Evolutionary conservation across 2,113 vertebrate species (phyloP).

Genomic region (Raja brachyura): DNA sequence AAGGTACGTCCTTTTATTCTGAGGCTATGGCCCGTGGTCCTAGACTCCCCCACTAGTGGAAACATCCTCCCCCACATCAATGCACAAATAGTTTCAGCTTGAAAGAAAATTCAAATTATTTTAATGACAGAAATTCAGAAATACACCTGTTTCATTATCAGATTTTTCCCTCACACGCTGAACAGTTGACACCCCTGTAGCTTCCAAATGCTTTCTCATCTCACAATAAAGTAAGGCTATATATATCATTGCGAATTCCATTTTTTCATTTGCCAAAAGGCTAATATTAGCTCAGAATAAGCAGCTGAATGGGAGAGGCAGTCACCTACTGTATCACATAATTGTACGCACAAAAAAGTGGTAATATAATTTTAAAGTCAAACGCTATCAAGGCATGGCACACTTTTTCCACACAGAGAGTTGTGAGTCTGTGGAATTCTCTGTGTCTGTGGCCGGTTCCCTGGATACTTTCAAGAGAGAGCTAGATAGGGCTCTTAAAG

Average conservation of each 20-base stretch:
- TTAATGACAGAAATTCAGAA: background rate
- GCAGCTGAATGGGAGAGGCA: background rate
- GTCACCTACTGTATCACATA: background rate
- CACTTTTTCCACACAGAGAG: too few relatives aligned
- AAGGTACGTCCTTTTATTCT: too few relatives aligned
- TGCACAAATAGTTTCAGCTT: background rate
- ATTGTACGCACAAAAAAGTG: background rate
- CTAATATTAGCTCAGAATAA: background rate
- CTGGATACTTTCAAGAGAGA: too few relatives aligned
- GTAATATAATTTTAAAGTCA: background rate
- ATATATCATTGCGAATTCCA: background rate
- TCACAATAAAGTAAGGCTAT: background rate
- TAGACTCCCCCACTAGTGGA: too few relatives aligned
- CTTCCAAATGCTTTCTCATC: background rate
- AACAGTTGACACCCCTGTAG: background rate
- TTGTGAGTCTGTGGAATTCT: too few relatives aligned
- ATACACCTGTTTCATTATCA: background rate
- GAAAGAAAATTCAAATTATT: background rate
- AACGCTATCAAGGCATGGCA: too few relatives aligned
- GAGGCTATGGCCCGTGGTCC: too few relatives aligned
- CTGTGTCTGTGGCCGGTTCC: too few relatives aligned
- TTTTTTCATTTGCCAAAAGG: background rate
- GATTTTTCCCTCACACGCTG: background rate
- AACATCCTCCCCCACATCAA: background rate
- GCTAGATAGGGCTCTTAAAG: too few relatives aligned